Percentiles rank a stretch among this genome's conserved stretches.
These are phyloP conservation scores for Corythornis leucogaster DNA, from an alignment of 2,797 vertebrate species.

Conservation along the genomic window DNA sequence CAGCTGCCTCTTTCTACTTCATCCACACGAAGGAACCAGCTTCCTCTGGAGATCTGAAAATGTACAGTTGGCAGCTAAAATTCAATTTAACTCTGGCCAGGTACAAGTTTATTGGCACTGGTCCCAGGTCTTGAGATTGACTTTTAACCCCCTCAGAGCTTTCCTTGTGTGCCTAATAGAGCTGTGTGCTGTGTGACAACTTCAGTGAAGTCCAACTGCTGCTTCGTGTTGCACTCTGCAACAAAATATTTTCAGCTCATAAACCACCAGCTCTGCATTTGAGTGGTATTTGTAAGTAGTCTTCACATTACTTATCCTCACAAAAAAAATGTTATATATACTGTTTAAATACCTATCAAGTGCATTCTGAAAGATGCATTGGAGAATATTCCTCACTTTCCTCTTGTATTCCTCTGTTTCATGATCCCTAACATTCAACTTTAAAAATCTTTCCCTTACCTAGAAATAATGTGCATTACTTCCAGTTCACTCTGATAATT, in stretches of 20 bases:
- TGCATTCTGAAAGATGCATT: background rate
- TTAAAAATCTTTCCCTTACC: background rate
- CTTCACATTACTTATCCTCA: background rate
- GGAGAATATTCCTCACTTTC: background rate
- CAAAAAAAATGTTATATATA: background rate
- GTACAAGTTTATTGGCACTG: conserved; percentile 62
- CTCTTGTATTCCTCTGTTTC: background rate
- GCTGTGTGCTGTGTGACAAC: conserved; percentile 26
- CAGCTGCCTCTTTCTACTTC: conserved; percentile 61
- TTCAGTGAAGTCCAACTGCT: conserved; percentile 26
- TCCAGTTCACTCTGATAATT: background rate
- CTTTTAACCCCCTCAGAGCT: conserved; percentile 66
- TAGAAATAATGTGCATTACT: background rate
- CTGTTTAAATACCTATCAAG: background rate
- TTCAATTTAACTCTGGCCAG: conserved; percentile 71
- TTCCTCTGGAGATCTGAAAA: conserved; percentile 65
- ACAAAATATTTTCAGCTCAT: conserved; percentile 35
- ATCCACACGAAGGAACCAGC: background rate
- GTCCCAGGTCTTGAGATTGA: conserved; percentile 27
- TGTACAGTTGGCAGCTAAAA: conserved; percentile 69
- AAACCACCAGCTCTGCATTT: background rate
- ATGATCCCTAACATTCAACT: background rate
- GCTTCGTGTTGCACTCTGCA: background rate
- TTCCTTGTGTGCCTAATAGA: conserved; percentile 28
- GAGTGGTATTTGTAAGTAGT: background rate